phyloP scores from a whole-genome alignment of 2,113 vertebrate genomes.

The Mormoops blainvillei region DNA sequence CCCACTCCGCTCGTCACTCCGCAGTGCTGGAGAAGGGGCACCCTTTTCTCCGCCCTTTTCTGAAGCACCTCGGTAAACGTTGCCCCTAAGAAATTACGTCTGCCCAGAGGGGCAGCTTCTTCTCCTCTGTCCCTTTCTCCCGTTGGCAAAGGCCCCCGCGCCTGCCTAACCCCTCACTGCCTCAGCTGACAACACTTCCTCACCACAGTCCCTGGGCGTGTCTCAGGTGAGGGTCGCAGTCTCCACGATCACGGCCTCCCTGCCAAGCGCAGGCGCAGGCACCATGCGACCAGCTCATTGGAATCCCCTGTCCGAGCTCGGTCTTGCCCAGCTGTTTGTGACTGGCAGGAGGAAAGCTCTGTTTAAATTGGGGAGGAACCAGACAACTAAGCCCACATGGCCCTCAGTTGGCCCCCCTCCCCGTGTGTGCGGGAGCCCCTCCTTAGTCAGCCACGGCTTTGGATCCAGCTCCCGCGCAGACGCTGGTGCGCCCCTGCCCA shows the following conservation, averaged over 20 bases:
- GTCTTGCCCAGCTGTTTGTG: not conserved
- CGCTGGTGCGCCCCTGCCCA: fast-evolving
- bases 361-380: not conserved
- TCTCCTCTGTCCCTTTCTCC: not conserved
- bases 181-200: not conserved
- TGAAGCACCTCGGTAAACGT: not conserved
- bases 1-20: not conserved
- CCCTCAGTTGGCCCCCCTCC: not conserved
- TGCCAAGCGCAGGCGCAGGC: not conserved
- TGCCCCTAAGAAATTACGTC: not conserved
- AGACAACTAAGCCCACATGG: not conserved
- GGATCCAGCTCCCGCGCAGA: not conserved
- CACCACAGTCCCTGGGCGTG: fast-evolving
- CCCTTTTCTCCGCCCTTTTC: not conserved
- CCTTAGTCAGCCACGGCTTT: not conserved
- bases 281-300: not conserved
- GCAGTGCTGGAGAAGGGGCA: not conserved
- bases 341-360: not conserved
- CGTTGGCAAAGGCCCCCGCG: not conserved
- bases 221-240: not conserved
- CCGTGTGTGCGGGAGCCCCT: not conserved
- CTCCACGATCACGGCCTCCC: not conserved
- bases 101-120: not conserved
- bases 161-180: not conserved
- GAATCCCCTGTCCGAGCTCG: not conserved